Base-by-base conservation (phyloP, 2,797 vertebrate genomes). In the Enteromius thamalakanensis region DNA sequence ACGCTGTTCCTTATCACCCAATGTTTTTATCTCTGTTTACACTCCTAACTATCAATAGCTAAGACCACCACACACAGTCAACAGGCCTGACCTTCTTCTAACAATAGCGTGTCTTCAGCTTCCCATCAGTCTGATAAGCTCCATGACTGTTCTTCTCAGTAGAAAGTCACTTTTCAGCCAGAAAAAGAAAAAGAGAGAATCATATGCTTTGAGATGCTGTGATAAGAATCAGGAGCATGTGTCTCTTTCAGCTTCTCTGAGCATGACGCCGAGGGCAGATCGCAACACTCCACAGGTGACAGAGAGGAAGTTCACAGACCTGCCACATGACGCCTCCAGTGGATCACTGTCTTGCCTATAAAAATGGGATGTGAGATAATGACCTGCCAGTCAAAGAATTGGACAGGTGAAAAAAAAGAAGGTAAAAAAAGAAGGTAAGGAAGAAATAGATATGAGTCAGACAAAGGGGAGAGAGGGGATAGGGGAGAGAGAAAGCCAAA, bases 381-480 rank as follows among this genome's bases (percentile, higher is more conserved):
- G 79, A 81, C 69, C 79, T 81, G 79, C 42, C 79, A 74, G 69
- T 81, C 69, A 80, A 71, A 80, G 21, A 49, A 19, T 47, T 47
- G 82, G 75, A 72, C 74, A 79, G 76, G 68, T 58, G 26, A 12
- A 83, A 76, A 47, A 40, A 60, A 32, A 32, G 29, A 32, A 32
- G 29, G 29, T 32, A 62, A 19, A 37, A 81, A 78, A 86, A 86
- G 32, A 69, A 79, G 76, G 80, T 86, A 83, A 86, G 74, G 88
- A 89, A 84, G 91, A 89, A 93, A 91, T 89, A 91, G 90, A 84
- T 83, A 53, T 60, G 34, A 58, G n/a, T 51, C 64, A 69, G 32
- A 79, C 76, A 79, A 23, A 79, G 34, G 49, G 37, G 5, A 71
- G 23, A 80, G 40, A 49, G 51, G 9, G 42, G 3, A 4, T 15